Evolutionary conservation across 2,888 invertebrate genomes (phyloP), one percentile per base, ranked within the genome.

Genomic region (Asteroscopus sphinx): DNA sequence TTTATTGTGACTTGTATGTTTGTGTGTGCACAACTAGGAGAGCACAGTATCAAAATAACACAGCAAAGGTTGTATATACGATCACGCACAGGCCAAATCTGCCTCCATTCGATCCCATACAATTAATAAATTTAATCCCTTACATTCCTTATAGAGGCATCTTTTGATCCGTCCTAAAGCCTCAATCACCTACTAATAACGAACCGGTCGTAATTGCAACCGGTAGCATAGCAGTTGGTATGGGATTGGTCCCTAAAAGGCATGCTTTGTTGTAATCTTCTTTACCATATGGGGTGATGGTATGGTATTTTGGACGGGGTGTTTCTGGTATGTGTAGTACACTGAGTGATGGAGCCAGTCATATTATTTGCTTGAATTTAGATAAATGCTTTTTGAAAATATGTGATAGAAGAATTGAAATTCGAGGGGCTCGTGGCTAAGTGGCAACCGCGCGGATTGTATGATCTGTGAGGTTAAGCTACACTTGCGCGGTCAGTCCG

Each of bases 261-360:
- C 46, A 59, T 55, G 74, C 70, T 76, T 71, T 78, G 66, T 69
- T 65, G 68, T 83, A 85, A 86, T 84, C 86, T 77, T 80, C 85
- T 81, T 85, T 79, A 77, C 85, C 77, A 76, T 81, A 78, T 68
- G 69, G 71, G 77, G 54, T 68, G 53, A 42, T n/a, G 12, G 16
- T 35, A 30, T 33, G 44, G 42, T 39, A 26, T 26, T 7, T 16
- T 16, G 35, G 41, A 37, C 12, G 15, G 17, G 32, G 26, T 28
- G 11, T 4, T 1, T n/a, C n/a, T 15, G 46, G 21, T 54, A 12
- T 7, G 6, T 40, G 25, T 39, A 5, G 26, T 21, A n/a, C 5
- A 13, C 3, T 32, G n/a, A 15, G n/a, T 33, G 13, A 41, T 9
- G 1, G 9, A 1, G 0, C 5, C 11, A 21, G 15, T 4, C 1